Base-by-base conservation (phyloP, 2,113 vertebrate species). In the Haemorhous mexicanus region DNA sequence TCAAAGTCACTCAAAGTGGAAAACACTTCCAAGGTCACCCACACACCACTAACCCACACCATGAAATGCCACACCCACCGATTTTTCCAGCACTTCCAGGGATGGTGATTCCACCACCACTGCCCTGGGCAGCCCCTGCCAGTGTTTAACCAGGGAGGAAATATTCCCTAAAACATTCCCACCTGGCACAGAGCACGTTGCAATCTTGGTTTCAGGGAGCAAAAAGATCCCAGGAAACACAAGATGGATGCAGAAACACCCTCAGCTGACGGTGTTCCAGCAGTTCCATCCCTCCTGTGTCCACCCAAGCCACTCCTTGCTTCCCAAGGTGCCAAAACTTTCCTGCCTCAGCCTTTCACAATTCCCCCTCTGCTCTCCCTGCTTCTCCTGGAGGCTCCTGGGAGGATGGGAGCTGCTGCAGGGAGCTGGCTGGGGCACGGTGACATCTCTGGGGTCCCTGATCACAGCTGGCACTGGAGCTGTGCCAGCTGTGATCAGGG, bases 381-480 rank as follows among this genome's bases (percentile, higher is more conserved):
- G 32, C 53, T n/a, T 37, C 44, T 69, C 69, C 49, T 3, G 37
- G 21, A n/a, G n/a, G 32, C 30, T 44, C 50, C 43, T 30, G 41
- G 44, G 46, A 74, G 55, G 55, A 21, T 6, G 37, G 73, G 53
- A 82, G 47, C 43, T 82, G 68, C 67, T 33, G 1, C 18, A 30
- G 61, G 69, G n/a, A 26, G 19, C 32, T 0, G 1, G 1, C 37
- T 8, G 24, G 43, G 73, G 50, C 52, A 20, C 47, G 21, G 17
- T 0, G 18, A 52, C 41, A 11, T 55, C 79, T 50, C 70, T 21
- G 16, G 16, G 64, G 39, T 55, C 21, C 10, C 74, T 35, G 86
- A 14, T 44, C 46, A 8, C 66, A 49, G 46, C 39, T 68, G 63
- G 63, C 76, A 64, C 0, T 33, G 0, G 0, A 87, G 52, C 69